Percentiles rank a stretch among this genome's conserved stretches.
Evolutionary conservation across 2,113 vertebrate species (phyloP).

Genomic region (Callipepla squamata): DNA sequence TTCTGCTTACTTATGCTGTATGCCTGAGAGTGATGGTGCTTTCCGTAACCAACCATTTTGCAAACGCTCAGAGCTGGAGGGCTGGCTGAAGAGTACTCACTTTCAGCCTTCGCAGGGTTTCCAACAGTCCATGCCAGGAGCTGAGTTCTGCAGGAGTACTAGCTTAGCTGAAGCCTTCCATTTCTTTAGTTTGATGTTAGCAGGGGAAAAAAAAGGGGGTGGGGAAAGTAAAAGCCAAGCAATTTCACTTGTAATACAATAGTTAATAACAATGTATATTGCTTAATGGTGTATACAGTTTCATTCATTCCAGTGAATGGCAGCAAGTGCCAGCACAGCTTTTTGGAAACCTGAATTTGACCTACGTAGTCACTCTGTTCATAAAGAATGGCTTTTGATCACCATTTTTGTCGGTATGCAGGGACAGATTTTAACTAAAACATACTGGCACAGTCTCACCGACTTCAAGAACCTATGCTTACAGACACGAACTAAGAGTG

Average conservation of each 20-base stretch:
- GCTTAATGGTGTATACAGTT: neutral
- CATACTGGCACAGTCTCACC: neutral
- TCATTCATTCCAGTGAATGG: neutral
- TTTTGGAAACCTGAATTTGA: neutral
- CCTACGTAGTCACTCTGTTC: neutral
- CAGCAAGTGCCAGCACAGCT: neutral
- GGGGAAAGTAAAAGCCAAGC: neutral
- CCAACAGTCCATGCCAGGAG: neutral
- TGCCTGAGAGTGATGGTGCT: neutral
- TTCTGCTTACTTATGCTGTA: neutral
- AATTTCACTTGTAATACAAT: neutral
- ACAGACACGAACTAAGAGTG: neutral
- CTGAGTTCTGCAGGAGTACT: neutral
- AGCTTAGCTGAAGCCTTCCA: neutral
- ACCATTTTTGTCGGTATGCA: neutral
- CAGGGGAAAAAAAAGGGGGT: neutral
- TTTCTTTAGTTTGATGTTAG: neutral
- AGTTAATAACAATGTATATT: neutral
- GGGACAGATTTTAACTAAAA: neutral
- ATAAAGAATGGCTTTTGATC: neutral
- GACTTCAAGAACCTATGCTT: neutral
- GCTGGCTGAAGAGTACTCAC: neutral
- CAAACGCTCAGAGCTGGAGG: neutral
- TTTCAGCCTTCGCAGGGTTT: accelerated
- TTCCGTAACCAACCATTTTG: slow-evolving; percentile 4